These are phyloP conservation scores for Muscicapa comitata DNA, from an alignment of 2,797 vertebrate genomes.

Conservation along the genomic window DNA sequence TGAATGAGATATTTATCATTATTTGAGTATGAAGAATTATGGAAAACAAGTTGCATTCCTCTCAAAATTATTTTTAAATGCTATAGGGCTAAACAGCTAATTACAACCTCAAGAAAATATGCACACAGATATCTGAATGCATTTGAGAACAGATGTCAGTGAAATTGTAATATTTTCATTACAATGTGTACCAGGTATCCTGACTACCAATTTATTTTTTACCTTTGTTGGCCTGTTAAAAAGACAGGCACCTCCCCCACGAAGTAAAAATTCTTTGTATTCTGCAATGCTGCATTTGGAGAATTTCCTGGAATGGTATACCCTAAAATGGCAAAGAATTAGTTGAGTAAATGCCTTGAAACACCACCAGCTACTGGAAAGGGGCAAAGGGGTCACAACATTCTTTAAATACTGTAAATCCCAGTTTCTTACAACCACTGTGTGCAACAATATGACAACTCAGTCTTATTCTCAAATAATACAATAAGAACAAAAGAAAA, in stretches of 20 bases:
- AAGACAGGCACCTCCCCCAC: constrained; percentile 94
- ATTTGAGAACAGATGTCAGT: not conserved
- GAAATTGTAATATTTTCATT: not conserved
- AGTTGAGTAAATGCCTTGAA: constrained; percentile 12
- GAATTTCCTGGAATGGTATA: constrained; percentile 91
- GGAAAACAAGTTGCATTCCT: not conserved
- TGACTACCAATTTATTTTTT: not conserved
- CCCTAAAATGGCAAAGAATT: constrained; percentile 75
- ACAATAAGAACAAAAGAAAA: not conserved
- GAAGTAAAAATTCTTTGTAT: constrained; percentile 93
- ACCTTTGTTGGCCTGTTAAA: constrained; percentile 98
- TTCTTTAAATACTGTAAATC: constrained; percentile 18
- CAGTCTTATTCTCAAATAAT: not conserved
- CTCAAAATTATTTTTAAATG: not conserved
- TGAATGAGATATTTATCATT: not conserved
- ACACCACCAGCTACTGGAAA: not conserved
- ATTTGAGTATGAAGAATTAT: not conserved
- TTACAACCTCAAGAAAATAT: not conserved
- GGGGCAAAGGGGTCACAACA: not conserved
- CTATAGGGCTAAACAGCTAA: not conserved
- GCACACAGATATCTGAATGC: not conserved
- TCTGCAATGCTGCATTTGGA: constrained; percentile 97
- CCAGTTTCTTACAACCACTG: constrained; percentile 41
- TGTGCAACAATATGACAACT: not conserved
- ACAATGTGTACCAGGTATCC: not conserved